Evolutionary conservation across 2,113 vertebrate genomes (phyloP).

Genomic region (Urocolius indicus): DNA sequence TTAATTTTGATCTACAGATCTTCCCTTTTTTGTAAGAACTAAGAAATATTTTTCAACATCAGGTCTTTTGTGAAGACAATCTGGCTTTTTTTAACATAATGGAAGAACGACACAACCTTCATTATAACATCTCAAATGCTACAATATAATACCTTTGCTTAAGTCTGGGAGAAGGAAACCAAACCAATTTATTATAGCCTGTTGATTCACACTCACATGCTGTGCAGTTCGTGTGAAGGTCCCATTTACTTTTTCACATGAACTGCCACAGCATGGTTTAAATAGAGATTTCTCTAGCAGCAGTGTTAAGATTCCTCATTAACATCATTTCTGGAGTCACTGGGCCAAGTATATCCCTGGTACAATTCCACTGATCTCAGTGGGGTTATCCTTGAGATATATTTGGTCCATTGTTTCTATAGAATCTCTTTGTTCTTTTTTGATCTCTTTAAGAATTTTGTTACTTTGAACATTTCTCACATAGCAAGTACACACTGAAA

Average conservation of each 20-base stretch:
- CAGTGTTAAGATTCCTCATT: conserved; percentile 67
- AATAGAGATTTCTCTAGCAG: conserved; percentile 68
- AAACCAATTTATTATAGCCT: conserved; percentile 67
- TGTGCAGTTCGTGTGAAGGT: conserved; percentile 72
- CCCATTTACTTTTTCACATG: conserved; percentile 75
- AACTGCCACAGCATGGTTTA: conserved; percentile 74
- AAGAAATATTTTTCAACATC: background rate
- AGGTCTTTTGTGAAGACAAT: background rate
- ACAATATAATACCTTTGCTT: conserved; percentile 45
- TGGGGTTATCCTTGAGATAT: conserved; percentile 56
- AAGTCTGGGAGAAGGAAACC: conserved; percentile 43
- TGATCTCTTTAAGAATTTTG: conserved; percentile 52
- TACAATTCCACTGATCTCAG: conserved; percentile 68
- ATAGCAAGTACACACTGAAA: background rate
- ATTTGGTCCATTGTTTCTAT: conserved; percentile 58
- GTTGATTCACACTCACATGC: conserved; percentile 72
- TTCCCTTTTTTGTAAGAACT: background rate
- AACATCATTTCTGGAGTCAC: conserved; percentile 68
- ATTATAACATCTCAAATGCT: conserved; percentile 17
- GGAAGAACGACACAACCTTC: background rate
- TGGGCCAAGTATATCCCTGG: conserved; percentile 64
- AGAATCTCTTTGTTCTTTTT: conserved; percentile 53
- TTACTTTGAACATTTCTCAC: conserved; percentile 47
- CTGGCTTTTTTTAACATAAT: background rate
- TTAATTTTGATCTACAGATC: background rate